A percentile compares a stretch with the other conserved stretches of the same genome.
phyloP scores from a whole-genome alignment of 2,113 vertebrate genomes.

The Heptranchias perlo region DNA sequence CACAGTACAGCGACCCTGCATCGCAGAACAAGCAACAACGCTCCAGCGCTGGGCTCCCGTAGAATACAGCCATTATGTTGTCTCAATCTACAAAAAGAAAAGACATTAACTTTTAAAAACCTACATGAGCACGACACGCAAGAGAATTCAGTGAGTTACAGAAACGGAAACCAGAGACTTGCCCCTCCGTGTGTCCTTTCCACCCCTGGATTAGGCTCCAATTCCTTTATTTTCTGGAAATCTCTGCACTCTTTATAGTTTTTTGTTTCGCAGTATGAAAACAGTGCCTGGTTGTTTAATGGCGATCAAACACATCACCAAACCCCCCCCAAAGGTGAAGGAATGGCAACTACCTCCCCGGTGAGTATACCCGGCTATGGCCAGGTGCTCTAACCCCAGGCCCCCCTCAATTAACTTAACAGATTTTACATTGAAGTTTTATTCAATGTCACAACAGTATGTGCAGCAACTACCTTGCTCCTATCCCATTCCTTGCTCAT shows the following conservation, averaged over 20 bases:
- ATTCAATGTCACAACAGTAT: no score
- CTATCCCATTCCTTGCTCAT: no score
- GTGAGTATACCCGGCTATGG: background rate
- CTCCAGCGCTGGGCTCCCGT: background rate
- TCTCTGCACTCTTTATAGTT: background rate
- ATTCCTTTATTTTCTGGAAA: background rate
- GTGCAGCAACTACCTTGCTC: no score
- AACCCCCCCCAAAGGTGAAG: background rate
- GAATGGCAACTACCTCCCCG: background rate
- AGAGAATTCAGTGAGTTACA: background rate
- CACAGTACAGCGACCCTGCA: background rate
- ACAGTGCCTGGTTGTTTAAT: no score
- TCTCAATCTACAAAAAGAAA: conserved; percentile 7
- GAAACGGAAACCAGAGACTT: background rate
- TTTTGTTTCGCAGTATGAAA: background rate
- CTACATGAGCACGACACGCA: background rate
- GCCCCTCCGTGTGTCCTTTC: background rate
- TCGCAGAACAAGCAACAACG: conserved; percentile 4
- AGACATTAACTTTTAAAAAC: background rate
- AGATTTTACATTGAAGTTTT: no score
- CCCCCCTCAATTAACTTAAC: no score
- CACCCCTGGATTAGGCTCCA: background rate
- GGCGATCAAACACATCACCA: background rate
- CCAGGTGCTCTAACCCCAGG: background rate
- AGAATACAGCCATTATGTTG: background rate